phyloP scores from a whole-genome alignment of 2,888 invertebrate species.

The Phaedon cochleariae region DNA sequence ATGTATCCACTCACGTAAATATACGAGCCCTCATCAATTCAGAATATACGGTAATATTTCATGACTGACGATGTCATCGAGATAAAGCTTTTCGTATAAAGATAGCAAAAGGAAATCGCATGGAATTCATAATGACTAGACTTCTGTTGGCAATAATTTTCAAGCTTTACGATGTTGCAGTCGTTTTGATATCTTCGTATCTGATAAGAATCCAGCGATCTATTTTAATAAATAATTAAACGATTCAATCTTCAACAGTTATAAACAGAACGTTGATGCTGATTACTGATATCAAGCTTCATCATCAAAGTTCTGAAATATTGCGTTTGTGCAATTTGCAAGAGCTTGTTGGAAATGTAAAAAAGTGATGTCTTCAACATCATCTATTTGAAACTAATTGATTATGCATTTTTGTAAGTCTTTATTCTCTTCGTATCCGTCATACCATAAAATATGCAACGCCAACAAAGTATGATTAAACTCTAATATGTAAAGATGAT shows the following conservation, averaged over 20 bases:
- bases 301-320: too few species aligned
- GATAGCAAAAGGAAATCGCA: conserved; percentile 32
- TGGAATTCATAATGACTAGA: conserved; percentile 24
- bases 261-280: not conserved
- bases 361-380: too few species aligned
- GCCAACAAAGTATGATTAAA: too few species aligned
- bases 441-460: too few species aligned
- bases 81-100: conserved; percentile 24
- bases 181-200: not conserved
- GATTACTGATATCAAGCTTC: too few species aligned
- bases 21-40: not conserved
- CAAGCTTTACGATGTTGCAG: not conserved
- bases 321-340: too few species aligned
- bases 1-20: not conserved
- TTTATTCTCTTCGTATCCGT: too few species aligned
- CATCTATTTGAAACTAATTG: too few species aligned
- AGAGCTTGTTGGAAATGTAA: too few species aligned
- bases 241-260: not conserved
- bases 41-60: conserved; percentile 8
- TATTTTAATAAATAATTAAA: not conserved
- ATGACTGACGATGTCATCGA: conserved; percentile 6
- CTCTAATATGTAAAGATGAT: too few species aligned
- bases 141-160: conserved; percentile 30
- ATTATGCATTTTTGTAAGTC: too few species aligned
- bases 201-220: not conserved